Conservation (phyloP, 2,888 invertebrate genomes). For the Lasioglossum figueresi region DNA sequence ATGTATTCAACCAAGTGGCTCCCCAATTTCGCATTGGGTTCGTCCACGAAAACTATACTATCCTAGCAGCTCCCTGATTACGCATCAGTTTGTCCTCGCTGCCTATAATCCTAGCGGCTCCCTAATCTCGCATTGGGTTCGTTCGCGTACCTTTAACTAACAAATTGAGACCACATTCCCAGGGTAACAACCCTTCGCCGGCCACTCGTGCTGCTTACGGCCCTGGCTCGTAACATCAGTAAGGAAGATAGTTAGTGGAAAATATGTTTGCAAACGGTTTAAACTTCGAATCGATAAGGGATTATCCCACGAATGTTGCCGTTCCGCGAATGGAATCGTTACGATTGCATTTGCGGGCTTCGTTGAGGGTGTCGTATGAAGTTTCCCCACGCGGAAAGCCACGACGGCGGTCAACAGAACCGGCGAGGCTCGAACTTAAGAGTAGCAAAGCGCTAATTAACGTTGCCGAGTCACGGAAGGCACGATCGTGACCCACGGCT, state of each 20-base stretch:
- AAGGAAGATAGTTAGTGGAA: neutral
- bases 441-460: conserved; percentile 59
- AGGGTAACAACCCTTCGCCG: too few species aligned
- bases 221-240: too few species aligned
- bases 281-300: neutral
- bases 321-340: conserved; percentile 44
- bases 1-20: too few species aligned
- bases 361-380: conserved; percentile 43
- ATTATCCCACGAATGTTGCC: conserved; percentile 23
- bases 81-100: too few species aligned
- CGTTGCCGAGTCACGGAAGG: conserved; percentile 54
- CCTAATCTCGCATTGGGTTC: too few species aligned
- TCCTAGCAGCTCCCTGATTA: too few species aligned
- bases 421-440: conserved; percentile 53
- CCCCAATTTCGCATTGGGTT: too few species aligned
- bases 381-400: conserved; percentile 37
- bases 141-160: too few species aligned
- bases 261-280: neutral
- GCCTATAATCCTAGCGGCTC: too few species aligned
- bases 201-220: too few species aligned
- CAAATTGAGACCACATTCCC: too few species aligned
- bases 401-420: neutral
- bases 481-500: conserved; percentile 56
- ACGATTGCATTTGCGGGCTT: conserved; percentile 28
- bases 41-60: too few species aligned